Percentiles rank a stretch among this genome's conserved stretches.
Conservation (phyloP, 2,797 vertebrate genomes). For the Sebastes glaucus region DNA sequence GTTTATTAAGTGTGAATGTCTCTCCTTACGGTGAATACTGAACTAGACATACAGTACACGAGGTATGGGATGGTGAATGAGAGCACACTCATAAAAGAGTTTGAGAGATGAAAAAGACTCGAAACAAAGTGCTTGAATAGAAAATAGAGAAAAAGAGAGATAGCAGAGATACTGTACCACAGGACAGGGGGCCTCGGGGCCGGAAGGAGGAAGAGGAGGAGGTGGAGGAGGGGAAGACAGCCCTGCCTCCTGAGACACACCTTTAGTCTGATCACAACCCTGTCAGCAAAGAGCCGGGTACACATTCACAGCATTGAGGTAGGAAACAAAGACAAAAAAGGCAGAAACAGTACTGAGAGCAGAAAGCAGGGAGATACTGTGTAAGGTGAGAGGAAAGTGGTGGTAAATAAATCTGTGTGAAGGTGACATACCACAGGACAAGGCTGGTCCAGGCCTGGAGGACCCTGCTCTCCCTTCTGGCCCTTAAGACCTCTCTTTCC, state of each 20-base stretch:
- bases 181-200: constrained; percentile 85
- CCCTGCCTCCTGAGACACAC: constrained; percentile 74
- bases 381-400: not conserved
- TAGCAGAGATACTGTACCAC: constrained; percentile 84
- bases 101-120: not conserved
- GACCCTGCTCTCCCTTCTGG: constrained; percentile 94
- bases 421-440: constrained; percentile 92
- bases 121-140: not conserved
- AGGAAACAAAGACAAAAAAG: constrained; percentile 13
- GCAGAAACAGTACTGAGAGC: constrained; percentile 19
- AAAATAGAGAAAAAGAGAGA: constrained; percentile 32
- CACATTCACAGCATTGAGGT: constrained; percentile 45
- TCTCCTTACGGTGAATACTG: not conserved
- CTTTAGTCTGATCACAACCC: constrained; percentile 79
- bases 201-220: constrained; percentile 74
- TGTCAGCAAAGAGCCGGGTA: constrained; percentile 84
- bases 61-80: not conserved
- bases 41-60: not conserved
- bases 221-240: constrained; percentile 63
- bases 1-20: not conserved
- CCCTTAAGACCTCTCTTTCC: constrained; percentile 95
- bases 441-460: constrained; percentile 94
- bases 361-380: not conserved
- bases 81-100: not conserved
- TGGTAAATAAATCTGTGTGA: not conserved